Evolutionary conservation across 2,113 vertebrate genomes (phyloP).

Genomic region (Microtus pennsylvanicus): DNA sequence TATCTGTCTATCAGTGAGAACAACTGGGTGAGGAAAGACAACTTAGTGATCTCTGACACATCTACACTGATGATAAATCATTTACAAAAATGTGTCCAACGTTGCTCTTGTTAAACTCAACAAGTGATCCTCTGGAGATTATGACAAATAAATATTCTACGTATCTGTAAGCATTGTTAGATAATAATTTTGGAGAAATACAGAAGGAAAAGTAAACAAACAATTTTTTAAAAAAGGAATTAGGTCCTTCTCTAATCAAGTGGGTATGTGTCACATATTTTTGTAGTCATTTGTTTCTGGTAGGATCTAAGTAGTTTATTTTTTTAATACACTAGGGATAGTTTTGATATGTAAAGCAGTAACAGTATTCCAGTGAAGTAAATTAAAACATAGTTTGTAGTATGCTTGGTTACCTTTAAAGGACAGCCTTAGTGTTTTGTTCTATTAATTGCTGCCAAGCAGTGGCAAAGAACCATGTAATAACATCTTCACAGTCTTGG

Average conservation of each 20-base stretch:
- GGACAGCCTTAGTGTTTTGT: not conserved
- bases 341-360: not conserved
- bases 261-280: not conserved
- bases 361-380: not conserved
- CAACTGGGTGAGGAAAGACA: not conserved
- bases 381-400: not conserved
- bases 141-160: not conserved
- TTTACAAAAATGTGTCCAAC: not conserved
- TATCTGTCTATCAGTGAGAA: not conserved
- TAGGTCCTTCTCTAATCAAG: not conserved
- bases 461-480: not conserved
- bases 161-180: accelerated
- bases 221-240: not conserved
- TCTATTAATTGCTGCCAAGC: not conserved
- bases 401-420: not conserved
- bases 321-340: not conserved
- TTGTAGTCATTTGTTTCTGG: not conserved
- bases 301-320: not conserved
- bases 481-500: not conserved
- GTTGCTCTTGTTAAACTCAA: not conserved
- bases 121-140: not conserved
- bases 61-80: not conserved
- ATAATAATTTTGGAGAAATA: not conserved
- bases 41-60: not conserved
- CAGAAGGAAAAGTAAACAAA: not conserved